Evolutionary conservation across 2,888 invertebrate genomes (phyloP), one percentile per base, ranked within the genome.

Genomic region (Azorinus chamasolen): DNA sequence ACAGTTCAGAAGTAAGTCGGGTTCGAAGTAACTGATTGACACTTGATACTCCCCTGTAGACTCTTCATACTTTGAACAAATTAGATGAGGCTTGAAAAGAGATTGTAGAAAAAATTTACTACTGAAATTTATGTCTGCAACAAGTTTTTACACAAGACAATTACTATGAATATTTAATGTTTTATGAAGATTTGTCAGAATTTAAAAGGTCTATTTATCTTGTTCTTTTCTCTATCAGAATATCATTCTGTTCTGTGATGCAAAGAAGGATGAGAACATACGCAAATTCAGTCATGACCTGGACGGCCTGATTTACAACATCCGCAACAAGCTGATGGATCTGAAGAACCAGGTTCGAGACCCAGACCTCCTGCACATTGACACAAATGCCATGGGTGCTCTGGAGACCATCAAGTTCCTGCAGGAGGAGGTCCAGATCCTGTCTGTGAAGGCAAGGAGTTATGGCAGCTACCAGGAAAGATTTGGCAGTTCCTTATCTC

Each of bases 221-320:
- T 14, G 4, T 4, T 5, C 14, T 45, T 14, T 8, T 45, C 45
- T 32, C 45, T 50, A 50, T 27, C 83, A 93, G 93, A 87, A 91
- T 20, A 90, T 90, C 37, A 89, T 93, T 37, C 76, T 93, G 59
- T 93, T 87, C 80, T 90, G 91, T 78, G 93, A 93, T 78, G 93
- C 93, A 27, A 93, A 93, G 83, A 92, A 92, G 64, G 93, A 93
- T 70, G 93, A 93, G 75, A 93, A 93, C 72, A 92, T 93, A 41
- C 84, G 91, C 27, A 91, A 92, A 80, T 93, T 93, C 85, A 91
- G 90, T 62, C 82, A 87, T 5, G 91, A 93, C 70, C 86, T 93
- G 32, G 91, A 92, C 69, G 79, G 80, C 0, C 87, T 92, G 18
- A 91, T 93, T 54, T 83, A 85, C 69, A 85, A 88, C 64, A 92